phyloP scores from a whole-genome alignment of 2,888 invertebrate species.

The Deilephila elpenor region DNA sequence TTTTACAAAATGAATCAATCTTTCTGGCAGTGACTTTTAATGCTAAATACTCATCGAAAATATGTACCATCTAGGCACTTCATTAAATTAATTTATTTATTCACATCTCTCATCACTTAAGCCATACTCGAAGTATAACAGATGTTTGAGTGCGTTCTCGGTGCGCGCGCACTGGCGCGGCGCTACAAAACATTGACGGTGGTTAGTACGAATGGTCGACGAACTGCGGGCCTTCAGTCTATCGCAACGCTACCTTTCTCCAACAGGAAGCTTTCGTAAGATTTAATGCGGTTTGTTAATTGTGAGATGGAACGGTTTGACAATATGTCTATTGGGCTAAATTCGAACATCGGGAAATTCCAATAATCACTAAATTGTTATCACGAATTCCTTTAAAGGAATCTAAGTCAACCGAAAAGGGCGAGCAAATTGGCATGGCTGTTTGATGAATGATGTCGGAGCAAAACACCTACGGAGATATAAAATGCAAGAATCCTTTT shows the following conservation, averaged over 20 bases:
- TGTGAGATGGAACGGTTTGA: background rate
- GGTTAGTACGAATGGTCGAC: slow-evolving; percentile 27
- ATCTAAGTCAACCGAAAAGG: too few relatives aligned
- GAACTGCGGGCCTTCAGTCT: slow-evolving; percentile 24
- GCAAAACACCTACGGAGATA: too few relatives aligned
- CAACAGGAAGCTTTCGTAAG: slow-evolving; percentile 7
- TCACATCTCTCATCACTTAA: slow-evolving; percentile 33
- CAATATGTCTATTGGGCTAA: background rate
- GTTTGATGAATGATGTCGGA: too few relatives aligned
- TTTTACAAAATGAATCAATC: too few relatives aligned
- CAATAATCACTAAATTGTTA: too few relatives aligned
- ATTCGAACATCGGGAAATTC: background rate
- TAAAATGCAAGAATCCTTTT: too few relatives aligned
- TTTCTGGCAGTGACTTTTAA: too few relatives aligned
- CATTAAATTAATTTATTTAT: too few relatives aligned
- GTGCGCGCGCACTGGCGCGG: slow-evolving; percentile 43
- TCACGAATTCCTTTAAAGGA: too few relatives aligned
- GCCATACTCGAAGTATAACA: slow-evolving; percentile 33
- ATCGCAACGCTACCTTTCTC: slow-evolving; percentile 11
- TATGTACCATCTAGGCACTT: too few relatives aligned
- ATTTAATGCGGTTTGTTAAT: background rate
- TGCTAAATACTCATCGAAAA: too few relatives aligned
- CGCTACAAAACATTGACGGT: slow-evolving; percentile 1
- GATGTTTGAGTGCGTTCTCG: slow-evolving; percentile 39
- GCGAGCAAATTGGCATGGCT: too few relatives aligned